A percentile compares a stretch with the other conserved stretches of the same genome.
Conservation (phyloP, 2,113 vertebrate species). For the Aplodontia rufa region DNA sequence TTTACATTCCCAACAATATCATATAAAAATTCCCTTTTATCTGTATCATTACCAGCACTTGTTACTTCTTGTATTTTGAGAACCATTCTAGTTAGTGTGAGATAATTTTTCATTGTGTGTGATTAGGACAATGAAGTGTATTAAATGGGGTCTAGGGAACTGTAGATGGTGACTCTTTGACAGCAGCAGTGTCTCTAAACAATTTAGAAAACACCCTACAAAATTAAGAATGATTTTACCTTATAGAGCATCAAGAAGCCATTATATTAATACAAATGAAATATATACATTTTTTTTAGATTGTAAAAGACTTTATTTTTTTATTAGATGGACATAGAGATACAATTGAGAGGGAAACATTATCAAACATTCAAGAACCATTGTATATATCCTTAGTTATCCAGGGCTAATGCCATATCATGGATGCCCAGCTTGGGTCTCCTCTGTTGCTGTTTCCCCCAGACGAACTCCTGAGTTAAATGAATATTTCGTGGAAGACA, state of each 20-base stretch:
- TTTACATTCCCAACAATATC: neutral
- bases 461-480: no score
- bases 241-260: neutral
- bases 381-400: no score
- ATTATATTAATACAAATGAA: neutral
- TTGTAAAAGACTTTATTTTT: no score
- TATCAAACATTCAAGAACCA: no score
- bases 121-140: neutral
- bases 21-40: neutral
- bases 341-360: no score
- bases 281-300: no score
- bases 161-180: neutral
- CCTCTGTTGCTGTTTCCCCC: no score
- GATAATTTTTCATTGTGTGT: neutral
- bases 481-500: no score
- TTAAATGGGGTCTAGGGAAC: neutral
- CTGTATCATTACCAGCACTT: neutral
- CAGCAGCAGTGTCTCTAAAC: neutral
- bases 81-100: neutral
- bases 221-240: neutral
- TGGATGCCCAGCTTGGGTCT: no score
- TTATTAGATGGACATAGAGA: no score
- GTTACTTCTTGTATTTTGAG: neutral
- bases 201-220: neutral
- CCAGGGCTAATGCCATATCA: no score